These are phyloP conservation scores for Cyprinodon variegatus DNA, from an alignment of 2,113 vertebrate species.

Conservation along the genomic window DNA sequence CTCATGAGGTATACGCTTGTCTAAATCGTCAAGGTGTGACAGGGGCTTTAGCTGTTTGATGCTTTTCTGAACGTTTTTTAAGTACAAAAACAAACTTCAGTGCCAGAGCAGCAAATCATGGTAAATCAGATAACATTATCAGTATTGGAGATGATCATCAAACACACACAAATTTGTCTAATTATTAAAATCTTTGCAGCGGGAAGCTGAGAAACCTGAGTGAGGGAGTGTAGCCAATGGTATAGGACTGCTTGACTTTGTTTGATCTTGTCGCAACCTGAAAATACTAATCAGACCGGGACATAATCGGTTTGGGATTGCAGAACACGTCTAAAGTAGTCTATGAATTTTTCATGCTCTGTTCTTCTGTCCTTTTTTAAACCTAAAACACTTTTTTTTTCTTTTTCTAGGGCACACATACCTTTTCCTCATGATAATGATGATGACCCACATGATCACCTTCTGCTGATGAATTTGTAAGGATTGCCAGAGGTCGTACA, in stretches of 20 bases:
- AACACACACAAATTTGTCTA: not conserved
- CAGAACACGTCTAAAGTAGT: conserved; percentile 5
- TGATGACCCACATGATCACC: conserved; percentile 16
- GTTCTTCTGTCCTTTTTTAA: not conserved
- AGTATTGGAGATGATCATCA: not conserved
- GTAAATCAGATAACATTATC: not conserved
- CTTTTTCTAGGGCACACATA: conserved; percentile 7
- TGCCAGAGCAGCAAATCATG: not conserved
- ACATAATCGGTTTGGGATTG: not conserved
- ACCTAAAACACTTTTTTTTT: not conserved
- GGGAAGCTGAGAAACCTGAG: not conserved
- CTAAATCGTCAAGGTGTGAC: too few relatives aligned
- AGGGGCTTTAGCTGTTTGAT: too few relatives aligned
- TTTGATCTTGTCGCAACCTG: not conserved
- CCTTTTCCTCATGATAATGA: conserved; percentile 13
- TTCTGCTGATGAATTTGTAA: conserved; percentile 1
- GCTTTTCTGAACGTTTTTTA: too few relatives aligned
- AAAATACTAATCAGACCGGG: not conserved
- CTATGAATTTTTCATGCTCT: conserved; percentile 25
- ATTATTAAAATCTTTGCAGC: not conserved
- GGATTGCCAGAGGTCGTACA: conserved; percentile 2
- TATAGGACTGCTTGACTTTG: not conserved
- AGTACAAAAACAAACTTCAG: not conserved
- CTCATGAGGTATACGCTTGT: too few relatives aligned
- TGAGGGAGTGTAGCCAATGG: not conserved